Evolutionary conservation across 2,113 vertebrate genomes (phyloP).

Genomic region (Neodontobutis hainanensis): DNA sequence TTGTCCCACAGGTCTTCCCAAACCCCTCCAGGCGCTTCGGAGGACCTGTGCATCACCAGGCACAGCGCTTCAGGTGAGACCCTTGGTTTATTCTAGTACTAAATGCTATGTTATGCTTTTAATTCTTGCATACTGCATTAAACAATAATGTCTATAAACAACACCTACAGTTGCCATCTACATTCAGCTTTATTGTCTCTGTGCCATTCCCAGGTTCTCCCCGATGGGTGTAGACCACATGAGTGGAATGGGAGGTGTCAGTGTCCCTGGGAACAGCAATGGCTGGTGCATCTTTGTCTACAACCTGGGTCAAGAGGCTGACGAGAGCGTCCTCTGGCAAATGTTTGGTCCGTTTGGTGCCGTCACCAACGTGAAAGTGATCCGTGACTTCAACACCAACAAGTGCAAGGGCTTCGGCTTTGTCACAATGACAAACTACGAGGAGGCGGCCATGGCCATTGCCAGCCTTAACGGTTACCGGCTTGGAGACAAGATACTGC

Average conservation of each 20-base stretch:
- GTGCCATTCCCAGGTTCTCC: slow-evolving; percentile 86
- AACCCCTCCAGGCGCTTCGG: slow-evolving; percentile 92
- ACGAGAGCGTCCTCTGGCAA: slow-evolving; percentile 99
- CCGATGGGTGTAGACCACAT: slow-evolving; percentile 99
- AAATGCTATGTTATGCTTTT: not conserved
- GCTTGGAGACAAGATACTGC: slow-evolving; percentile 98
- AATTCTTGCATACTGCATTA: not conserved
- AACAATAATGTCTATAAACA: not conserved
- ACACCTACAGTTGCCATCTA: too few species aligned
- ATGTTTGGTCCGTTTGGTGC: slow-evolving; percentile 99
- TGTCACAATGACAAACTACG: slow-evolving; percentile 99
- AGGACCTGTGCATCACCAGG: slow-evolving; percentile 96
- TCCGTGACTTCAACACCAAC: slow-evolving; percentile 99
- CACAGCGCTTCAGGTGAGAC: slow-evolving; percentile 94
- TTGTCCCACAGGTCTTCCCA: slow-evolving; percentile 95
- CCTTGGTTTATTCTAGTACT: not conserved
- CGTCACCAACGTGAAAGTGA: slow-evolving; percentile 99
- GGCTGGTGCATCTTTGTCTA: slow-evolving; percentile 99
- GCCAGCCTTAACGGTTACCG: slow-evolving; percentile 98
- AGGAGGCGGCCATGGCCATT: slow-evolving; percentile 99
- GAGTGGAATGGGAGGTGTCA: slow-evolving; percentile 91
- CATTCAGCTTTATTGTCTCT: too few species aligned
- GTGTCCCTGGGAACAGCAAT: slow-evolving; percentile 87
- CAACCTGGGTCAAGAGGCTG: slow-evolving; percentile 97
- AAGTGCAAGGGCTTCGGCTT: slow-evolving; percentile 99